A percentile compares a stretch with the other conserved stretches of the same genome.
Evolutionary conservation across 2,797 vertebrate species (phyloP).

Genomic region (Staurois parvus): DNA sequence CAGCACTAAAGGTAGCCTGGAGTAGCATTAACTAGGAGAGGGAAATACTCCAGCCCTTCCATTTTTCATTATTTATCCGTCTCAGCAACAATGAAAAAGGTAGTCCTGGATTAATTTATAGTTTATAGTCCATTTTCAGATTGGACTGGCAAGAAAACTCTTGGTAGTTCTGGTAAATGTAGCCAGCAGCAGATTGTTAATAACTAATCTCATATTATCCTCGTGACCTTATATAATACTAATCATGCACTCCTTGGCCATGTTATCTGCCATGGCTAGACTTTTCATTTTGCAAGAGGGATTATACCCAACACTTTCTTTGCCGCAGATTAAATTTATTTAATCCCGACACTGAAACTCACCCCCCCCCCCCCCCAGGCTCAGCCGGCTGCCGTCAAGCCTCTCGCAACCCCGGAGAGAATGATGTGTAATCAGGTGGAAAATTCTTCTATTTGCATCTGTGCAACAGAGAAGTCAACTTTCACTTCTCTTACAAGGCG

Average conservation of each 20-base stretch:
- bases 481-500: slow-evolving; percentile 77
- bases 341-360: neutral
- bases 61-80: too few relatives aligned
- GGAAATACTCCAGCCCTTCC: too few relatives aligned
- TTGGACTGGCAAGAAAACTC: too few relatives aligned
- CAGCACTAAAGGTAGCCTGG: too few relatives aligned
- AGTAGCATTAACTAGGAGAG: too few relatives aligned
- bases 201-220: slow-evolving; percentile 6
- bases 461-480: slow-evolving; percentile 75
- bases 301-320: slow-evolving; percentile 41
- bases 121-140: too few relatives aligned
- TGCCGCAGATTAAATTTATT: slow-evolving; percentile 26
- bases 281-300: slow-evolving; percentile 26
- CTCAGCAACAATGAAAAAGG: too few relatives aligned
- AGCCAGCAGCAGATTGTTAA: neutral
- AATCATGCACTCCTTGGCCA: neutral
- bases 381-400: slow-evolving; percentile 49
- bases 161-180: too few relatives aligned
- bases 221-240: too few relatives aligned
- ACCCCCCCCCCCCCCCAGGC: slow-evolving; percentile 47
- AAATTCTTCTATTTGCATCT: slow-evolving; percentile 79
- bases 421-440: slow-evolving; percentile 75
- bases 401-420: slow-evolving; percentile 72
- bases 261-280: slow-evolving; percentile 33
- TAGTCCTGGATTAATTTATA: too few relatives aligned